Percentiles rank a stretch among this genome's conserved stretches.
Conservation (phyloP, 2,888 invertebrate species). For the Creontiades dilutus region DNA sequence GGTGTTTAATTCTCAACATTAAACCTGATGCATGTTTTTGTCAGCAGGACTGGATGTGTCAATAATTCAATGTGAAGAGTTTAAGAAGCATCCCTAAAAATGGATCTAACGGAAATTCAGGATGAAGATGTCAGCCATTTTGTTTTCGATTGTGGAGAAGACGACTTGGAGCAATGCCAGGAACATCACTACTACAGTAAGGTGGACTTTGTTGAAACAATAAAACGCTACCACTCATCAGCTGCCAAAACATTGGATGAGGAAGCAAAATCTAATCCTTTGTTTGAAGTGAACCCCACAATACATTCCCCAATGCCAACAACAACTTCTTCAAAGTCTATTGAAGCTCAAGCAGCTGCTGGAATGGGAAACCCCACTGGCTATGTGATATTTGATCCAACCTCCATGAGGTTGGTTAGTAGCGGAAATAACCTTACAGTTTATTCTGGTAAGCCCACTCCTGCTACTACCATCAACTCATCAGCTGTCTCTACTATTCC, state of each 20-base stretch:
- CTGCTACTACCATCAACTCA: not conserved
- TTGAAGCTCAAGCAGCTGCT: not conserved
- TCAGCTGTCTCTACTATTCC: not conserved
- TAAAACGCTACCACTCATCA: not conserved
- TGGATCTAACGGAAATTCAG: not conserved
- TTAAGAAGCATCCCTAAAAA: not conserved
- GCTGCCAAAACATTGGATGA: not conserved
- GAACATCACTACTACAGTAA: not conserved
- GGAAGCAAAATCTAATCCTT: not conserved
- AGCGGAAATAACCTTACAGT: not conserved
- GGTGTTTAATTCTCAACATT: too few species aligned
- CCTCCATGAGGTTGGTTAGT: not conserved
- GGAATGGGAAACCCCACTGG: not conserved
- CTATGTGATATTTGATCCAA: not conserved
- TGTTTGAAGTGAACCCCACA: not conserved
- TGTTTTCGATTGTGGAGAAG: conserved; percentile 22
- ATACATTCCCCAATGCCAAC: not conserved
- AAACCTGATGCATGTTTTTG: not conserved
- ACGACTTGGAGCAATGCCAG: not conserved
- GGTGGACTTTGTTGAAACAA: not conserved
- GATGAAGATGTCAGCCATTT: not conserved
- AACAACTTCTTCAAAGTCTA: not conserved
- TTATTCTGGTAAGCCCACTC: not conserved
- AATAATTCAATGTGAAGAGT: not conserved
- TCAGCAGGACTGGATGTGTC: not conserved